A percentile compares a stretch with the other conserved stretches of the same genome.
These are phyloP conservation scores for Cryptus viduatorius DNA, from an alignment of 2,888 invertebrate genomes.

Conservation along the genomic window DNA sequence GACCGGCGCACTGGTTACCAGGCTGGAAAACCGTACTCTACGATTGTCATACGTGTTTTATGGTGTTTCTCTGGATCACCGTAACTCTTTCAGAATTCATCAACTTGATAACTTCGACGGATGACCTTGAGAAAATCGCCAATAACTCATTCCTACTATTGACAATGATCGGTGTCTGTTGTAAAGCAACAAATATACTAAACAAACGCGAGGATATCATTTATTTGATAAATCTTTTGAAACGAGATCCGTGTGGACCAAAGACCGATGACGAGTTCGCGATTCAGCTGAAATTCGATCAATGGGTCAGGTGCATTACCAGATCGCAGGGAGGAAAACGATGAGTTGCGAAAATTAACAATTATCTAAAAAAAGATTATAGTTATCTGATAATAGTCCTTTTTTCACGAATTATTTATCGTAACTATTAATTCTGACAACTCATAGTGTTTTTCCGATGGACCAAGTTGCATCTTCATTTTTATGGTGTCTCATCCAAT, in stretches of 20 bases:
- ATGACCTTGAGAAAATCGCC: constrained; percentile 28
- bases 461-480: background rate
- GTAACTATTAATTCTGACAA: background rate
- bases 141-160: constrained; percentile 46
- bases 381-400: background rate
- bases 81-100: constrained; percentile 40
- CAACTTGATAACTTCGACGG: constrained; percentile 11
- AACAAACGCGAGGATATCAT: constrained; percentile 37
- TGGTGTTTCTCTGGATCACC: constrained; percentile 14
- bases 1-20: constrained; percentile 32
- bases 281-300: constrained; percentile 37
- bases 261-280: constrained; percentile 5
- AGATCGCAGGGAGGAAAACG: background rate
- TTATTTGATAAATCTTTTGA: constrained; percentile 10
- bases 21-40: constrained; percentile 50
- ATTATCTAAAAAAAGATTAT: too few species aligned
- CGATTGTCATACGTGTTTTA: constrained; percentile 35
- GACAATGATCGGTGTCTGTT: constrained; percentile 50
- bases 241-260: constrained; percentile 35
- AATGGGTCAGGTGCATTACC: background rate
- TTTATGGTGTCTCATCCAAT: background rate
- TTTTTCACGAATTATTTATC: background rate
- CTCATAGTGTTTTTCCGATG: background rate
- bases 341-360: too few species aligned
- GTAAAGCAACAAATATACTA: constrained; percentile 45